Evolutionary conservation across 2,113 vertebrate genomes (phyloP), one percentile per base, ranked within the genome.

Genomic region (Seriola dumerili): DNA sequence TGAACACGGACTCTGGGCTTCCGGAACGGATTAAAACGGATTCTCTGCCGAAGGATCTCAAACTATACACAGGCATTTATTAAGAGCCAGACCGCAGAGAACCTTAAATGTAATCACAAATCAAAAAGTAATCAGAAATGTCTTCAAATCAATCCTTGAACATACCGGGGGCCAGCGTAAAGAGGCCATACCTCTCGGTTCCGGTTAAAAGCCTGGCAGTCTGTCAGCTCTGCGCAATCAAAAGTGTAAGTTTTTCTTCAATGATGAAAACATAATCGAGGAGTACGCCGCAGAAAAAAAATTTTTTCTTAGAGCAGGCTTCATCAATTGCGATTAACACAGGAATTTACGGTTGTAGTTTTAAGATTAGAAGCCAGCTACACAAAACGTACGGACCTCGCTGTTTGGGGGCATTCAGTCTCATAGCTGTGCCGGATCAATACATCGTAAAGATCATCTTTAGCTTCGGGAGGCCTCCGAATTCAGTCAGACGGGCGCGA

Each of bases 371-470:
- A 63, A 38, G 72, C 70, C 57, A 76, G 54, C 21, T 4, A 34
- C 57, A 74, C 1, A 2, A 48, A 69, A 3, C 38, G 44, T 54
- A 5, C 3, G 25, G 21, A 46, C 10, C 10, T 63, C 29, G 9
- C 21, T 12, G 10, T 36, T 50, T 50, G 34, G 21, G 38, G 40
- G 13, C 38, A 14, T 64, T 25, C 29, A 7, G 17, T 38, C n/a
- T 38, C 57, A 34, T 29, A 63, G 72, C 86, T 85, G 81, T 88
- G 84, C 88, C 78, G 64, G 54, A 85, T 75, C 38, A 36, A 76
- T 64, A 62, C 59, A 17, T 67, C 19, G 0, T 29, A n/a, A 40
- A 46, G 0, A 13, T 54, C 46, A 5, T 50, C 16, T 54, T 62
- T 82, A 8, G 44, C 8, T 19, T 55, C 32, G 5, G 38, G 3